Base-by-base conservation (phyloP, 1,140 invertebrate species). In the Cotesia vestalis region DNA sequence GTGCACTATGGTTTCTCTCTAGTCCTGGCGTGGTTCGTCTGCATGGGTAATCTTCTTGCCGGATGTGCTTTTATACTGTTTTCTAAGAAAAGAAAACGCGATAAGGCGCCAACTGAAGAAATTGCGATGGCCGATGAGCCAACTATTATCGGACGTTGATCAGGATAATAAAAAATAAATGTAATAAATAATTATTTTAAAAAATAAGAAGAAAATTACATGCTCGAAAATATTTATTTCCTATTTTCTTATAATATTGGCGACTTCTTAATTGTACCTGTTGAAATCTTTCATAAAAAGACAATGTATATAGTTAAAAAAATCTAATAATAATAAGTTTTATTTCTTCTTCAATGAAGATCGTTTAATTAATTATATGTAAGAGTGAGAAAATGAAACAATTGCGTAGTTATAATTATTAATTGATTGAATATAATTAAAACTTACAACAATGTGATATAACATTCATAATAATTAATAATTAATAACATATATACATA, bases 101-200 rank as follows among this genome's bases (percentile, higher is more conserved):
- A 93, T 73, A 93, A 94, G 78, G 93, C 93, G 5, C 90, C 91
- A 0, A 92, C 89, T 20, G 94, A 94, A 75, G 92, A 94, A 78
- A 85, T 94, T 17, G 93, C 92, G 0, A 91, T 94, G 90, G 93
- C 94, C 20, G 94, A 96, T 78, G 94, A 95, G 80, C 93, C 94
- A 0, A 93, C 93, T 14, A 93, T 93, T 73, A 93, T 95, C 75
- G 93, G 94, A 75, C 91, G 94, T 89, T 94, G 87, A 92, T 73
- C 71, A 57, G 66, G 68, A 73, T 68, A 75, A 59, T 46, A 72
- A 69, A 46, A 55, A 55, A 5, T 1, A 14, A 55, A 17, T n/a
- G 12, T n/a, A 55, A 55, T n/a, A 55, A 70, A 67, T 69, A 71
- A 46, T 69, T 36, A 67, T 67, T 66, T 66, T 60, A 34, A 17